A percentile compares a stretch with the other conserved stretches of the same genome.
Evolutionary conservation across 1,140 invertebrate genomes (phyloP).

Genomic region (Solen grandis): DNA sequence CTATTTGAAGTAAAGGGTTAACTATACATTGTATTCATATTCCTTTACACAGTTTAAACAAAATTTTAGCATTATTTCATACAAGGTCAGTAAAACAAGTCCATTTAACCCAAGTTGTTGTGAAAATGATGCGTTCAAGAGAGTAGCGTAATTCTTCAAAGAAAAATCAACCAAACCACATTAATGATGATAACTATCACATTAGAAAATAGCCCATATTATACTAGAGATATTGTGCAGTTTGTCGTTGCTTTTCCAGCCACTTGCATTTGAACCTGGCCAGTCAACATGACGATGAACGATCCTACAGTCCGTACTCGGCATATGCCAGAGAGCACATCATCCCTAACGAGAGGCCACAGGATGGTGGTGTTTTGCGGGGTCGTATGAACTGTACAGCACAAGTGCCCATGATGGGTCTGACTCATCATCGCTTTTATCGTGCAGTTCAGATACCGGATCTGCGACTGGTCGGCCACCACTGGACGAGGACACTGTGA

Average conservation of each 20-base stretch:
- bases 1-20: too few relatives aligned
- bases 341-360: conserved; percentile 25
- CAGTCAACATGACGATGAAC: conserved; percentile 38
- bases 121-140: too few relatives aligned
- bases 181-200: not conserved
- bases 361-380: conserved; percentile 20
- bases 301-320: conserved; percentile 50
- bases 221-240: not conserved
- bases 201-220: not conserved
- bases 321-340: conserved; percentile 50
- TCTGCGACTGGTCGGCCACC: not conserved
- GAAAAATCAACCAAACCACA: too few relatives aligned
- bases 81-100: too few relatives aligned
- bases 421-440: conserved; percentile 17
- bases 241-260: too few relatives aligned
- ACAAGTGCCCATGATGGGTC: conserved; percentile 6
- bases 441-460: conserved; percentile 23
- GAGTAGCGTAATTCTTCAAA: too few relatives aligned
- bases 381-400: conserved; percentile 48
- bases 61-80: too few relatives aligned
- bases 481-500: conserved; percentile 37
- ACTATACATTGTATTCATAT: too few relatives aligned
- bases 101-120: too few relatives aligned
- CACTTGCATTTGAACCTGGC: conserved; percentile 22
- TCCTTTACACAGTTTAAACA: too few relatives aligned